Base-by-base conservation (phyloP, 2,888 invertebrate genomes). In the Amphimallon solstitiale region DNA sequence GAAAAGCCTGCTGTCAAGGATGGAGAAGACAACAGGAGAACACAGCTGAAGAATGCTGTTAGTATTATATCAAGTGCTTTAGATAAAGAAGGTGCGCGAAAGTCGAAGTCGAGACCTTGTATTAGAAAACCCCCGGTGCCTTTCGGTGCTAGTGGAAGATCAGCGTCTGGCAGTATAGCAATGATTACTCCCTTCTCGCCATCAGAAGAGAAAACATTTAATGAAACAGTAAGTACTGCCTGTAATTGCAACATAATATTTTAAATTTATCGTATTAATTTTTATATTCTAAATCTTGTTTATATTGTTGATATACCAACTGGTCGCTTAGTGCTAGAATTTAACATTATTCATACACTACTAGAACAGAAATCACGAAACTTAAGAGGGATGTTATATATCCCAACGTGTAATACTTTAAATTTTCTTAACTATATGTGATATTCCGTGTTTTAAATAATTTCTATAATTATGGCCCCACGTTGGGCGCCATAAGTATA, bases 31-130 rank as follows among this genome's bases (percentile, higher is more conserved):
- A 84, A 85, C 79, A 84, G 88, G 49, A 84, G 85, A 73, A 83
- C 84, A 73, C 85, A 86, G 84, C 86, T 81, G 80, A 88, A 89
- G 77, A 90, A 89, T 73, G 91, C 91, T 1, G 86, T 91, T 61
- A 89, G 88, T 77, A 90, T 91, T 74, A 91, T 91, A 71, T 89
- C 90, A 70, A 87, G 88, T 78, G 91, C 90, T 73, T 89, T 91
- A 76, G 82, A 82, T 70, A 51, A 51, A 45, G 73, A 73, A 66
- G 83, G 82, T 46, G 76, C 82, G 7, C 76, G 82, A 65, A 83
- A 83, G 75, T 82, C 81, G 5, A 82, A 82, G 74, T 83, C 83
- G 2, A 72, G 81, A 43, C 83, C 83, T n/a, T 81, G 81, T 66
- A 80, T 83, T 75, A 75, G 81, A 60, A 90, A 90, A 83, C 91